phyloP scores from a whole-genome alignment of 2,888 invertebrate genomes.

The Aleiodes testaceus region DNA sequence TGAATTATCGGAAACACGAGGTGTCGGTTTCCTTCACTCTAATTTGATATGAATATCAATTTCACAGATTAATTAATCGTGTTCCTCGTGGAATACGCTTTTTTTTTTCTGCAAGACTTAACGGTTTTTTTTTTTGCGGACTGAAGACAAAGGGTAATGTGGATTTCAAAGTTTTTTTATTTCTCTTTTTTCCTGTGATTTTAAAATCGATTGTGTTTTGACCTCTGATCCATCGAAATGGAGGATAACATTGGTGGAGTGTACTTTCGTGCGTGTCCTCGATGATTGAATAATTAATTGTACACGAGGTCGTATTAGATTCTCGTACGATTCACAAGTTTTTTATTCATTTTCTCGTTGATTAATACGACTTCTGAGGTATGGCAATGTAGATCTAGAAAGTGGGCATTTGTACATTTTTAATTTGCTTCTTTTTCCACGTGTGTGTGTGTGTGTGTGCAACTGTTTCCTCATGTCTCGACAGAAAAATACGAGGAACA shows the following conservation, averaged over 20 bases:
- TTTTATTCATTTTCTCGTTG: no score
- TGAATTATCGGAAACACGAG: no score
- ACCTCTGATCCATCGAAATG: conserved; percentile 17
- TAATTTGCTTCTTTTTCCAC: background rate
- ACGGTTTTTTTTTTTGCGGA: background rate
- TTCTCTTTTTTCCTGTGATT: background rate
- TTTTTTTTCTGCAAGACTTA: background rate
- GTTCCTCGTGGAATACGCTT: background rate
- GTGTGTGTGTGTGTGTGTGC: background rate
- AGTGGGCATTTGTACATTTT: conserved; percentile 2
- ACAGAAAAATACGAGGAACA: conserved; percentile 6
- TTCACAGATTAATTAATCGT: no score
- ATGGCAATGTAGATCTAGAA: background rate
- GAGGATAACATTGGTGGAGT: background rate
- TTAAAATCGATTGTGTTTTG: conserved; percentile 6
- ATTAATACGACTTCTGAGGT: no score
- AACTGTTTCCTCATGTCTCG: conserved; percentile 9
- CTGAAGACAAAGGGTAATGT: no score
- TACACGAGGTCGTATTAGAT: conserved; percentile 51
- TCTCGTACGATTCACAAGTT: conserved; percentile 22
- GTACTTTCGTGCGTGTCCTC: conserved; percentile 40
- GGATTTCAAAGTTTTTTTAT: conserved; percentile 4
- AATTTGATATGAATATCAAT: no score
- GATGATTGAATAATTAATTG: conserved; percentile 53
- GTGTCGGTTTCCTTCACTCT: no score